Percentiles rank a stretch among this genome's conserved stretches.
These are phyloP conservation scores for Camelus bactrianus DNA, from an alignment of 2,113 vertebrate species.

Conservation along the genomic window DNA sequence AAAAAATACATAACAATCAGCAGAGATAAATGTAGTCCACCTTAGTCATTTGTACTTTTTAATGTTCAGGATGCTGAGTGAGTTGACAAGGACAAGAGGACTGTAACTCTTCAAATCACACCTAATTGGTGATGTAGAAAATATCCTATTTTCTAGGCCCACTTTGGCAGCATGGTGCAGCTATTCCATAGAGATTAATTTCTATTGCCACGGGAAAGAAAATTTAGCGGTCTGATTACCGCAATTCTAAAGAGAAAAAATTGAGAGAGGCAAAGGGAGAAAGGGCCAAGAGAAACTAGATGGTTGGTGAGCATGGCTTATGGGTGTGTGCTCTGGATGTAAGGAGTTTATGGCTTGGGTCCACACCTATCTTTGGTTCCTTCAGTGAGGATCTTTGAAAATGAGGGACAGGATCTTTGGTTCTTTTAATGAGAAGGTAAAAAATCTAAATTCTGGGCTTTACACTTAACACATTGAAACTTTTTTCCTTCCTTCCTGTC, in stretches of 20 bases:
- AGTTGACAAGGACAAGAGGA: constrained; percentile 35
- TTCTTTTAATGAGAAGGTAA: constrained; percentile 34
- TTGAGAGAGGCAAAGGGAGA: not conserved
- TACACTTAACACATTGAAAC: not conserved
- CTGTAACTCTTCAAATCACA: not conserved
- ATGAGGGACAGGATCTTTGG: not conserved
- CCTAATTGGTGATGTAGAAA: not conserved
- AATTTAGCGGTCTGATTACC: not conserved
- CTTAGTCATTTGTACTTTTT: not conserved
- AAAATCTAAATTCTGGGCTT: constrained; percentile 44
- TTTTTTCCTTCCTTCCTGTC: not conserved
- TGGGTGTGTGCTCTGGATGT: not conserved
- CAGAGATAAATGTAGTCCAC: not conserved
- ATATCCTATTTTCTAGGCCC: not conserved
- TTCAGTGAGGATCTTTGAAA: not conserved
- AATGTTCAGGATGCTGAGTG: not conserved
- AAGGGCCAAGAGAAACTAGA: not conserved
- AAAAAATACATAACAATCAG: not conserved
- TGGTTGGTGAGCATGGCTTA: not conserved
- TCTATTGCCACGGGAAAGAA: not conserved
- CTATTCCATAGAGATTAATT: not conserved
- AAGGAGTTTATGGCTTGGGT: not conserved
- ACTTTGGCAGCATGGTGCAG: not conserved
- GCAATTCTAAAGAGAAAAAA: not conserved
- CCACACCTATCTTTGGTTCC: not conserved